Evolutionary conservation across 2,113 vertebrate species (phyloP), one percentile per base, ranked within the genome.

Genomic region (Balaenoptera acutorostrata): DNA sequence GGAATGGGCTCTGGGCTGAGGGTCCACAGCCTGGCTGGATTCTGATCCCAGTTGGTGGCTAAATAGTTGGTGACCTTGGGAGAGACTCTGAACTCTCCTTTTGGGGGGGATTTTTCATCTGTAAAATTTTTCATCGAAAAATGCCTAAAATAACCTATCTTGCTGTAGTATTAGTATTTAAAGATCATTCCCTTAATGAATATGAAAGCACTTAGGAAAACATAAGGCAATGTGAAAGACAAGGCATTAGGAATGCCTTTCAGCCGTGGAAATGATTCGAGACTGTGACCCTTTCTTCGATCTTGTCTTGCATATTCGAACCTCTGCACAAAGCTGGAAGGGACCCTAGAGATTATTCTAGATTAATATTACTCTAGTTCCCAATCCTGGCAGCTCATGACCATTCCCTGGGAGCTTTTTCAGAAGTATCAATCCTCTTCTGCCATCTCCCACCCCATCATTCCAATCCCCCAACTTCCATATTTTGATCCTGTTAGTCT

Each of bases 191-290:
- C 63, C 52, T 86, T 95, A 86, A 94, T 85, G 46, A 95, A 72
- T 64, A 83, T 39, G 20, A 84, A 89, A 92, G n/a, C 88, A 80
- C 66, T 96, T 90, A 90, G 84, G 14, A 93, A 97, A 94, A 29
- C 61, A 63, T 57, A 88, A 97, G 29, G 15, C 66, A 74, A 18
- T n/a, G 44, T 85, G 75, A 87, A 92, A 96, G 55, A 33, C 69
- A 95, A 94, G 33, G 20, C 46, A 57, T 29, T 78, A 69, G 55
- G 77, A 93, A 87, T 80, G 27, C 44, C 52, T 66, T 81, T 92
- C 49, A 80, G 68, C 68, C n/a, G 25, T 44, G 33, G 89, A 55
- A 89, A 74, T 84, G 29, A 75, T 80, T 68, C 6, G 6, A 69
- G 33, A 86, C 81, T 61, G 18, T 57, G 95, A 91, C 84, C 82